Evolutionary conservation across 2,113 vertebrate genomes (phyloP), one percentile per base, ranked within the genome.

Genomic region (Labrus mixtus): DNA sequence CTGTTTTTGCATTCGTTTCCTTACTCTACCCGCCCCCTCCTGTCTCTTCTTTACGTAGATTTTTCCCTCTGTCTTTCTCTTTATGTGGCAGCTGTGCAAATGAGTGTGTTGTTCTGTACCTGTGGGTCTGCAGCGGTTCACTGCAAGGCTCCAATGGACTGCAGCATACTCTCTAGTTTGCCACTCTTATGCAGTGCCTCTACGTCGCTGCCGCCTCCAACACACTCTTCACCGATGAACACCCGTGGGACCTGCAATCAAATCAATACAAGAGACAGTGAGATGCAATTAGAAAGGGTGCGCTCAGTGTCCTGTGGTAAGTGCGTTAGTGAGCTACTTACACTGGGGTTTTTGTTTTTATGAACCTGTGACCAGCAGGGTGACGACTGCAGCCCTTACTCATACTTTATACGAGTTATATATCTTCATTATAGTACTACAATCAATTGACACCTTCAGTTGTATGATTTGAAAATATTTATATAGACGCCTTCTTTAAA

Each of bases 161-260:
- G 65, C 79, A 97, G 87, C 66, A 87, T 84, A 0, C 1, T 20
- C 41, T 92, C 20, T 69, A 97, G 93, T 63, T 94, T 65, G 1
- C 93, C 93, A 0, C 33, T 88, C 13, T 56, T 9, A 0, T 93
- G 78, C 83, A 97, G 76, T 0, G 43, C 63, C 0, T 33, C 11
- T 11, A 97, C 93, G 0, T 97, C 95, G 5, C 54, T 91, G 64
- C 93, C 93, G 0, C 96, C 97, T 8, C 96, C 96, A 0, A 97
- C 80, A 46, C 95, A 96, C 1, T 92, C 56, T 67, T 92, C 88
- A 0, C 96, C 97, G 0, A 97, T 87, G 76, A 96, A 97, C 67
- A 98, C 92, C 0, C 94, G 90, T 1, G 96, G 96, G 12, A 97
- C 95, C 96, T 97, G 9, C 33, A 15, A 22, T 53, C 16, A 46